These are phyloP conservation scores for Aythya baeri DNA, from an alignment of 2,113 vertebrate species.

Conservation along the genomic window DNA sequence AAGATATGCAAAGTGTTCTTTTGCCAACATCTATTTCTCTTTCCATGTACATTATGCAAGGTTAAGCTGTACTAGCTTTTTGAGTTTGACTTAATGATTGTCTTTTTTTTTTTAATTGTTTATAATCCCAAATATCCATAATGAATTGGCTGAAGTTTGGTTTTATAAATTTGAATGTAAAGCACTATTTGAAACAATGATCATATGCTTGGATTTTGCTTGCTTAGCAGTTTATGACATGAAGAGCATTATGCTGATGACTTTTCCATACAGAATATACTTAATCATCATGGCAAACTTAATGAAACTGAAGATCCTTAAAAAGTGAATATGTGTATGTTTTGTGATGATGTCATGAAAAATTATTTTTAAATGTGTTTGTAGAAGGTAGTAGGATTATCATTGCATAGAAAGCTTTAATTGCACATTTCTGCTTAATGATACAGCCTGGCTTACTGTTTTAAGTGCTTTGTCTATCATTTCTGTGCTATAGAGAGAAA, in stretches of 20 bases:
- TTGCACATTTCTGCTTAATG: neutral
- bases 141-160: neutral
- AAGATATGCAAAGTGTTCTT: neutral
- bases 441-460: neutral
- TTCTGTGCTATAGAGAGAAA: neutral
- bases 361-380: neutral
- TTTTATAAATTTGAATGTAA: neutral
- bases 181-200: neutral
- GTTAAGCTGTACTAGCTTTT: neutral
- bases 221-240: neutral
- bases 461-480: neutral
- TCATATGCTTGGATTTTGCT: neutral
- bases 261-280: neutral
- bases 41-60: neutral
- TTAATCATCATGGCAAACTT: neutral
- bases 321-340: neutral
- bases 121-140: neutral
- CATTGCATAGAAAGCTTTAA: neutral
- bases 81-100: neutral
- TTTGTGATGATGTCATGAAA: neutral
- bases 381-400: neutral
- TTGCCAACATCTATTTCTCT: neutral
- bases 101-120: conserved; percentile 1
- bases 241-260: neutral
- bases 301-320: neutral